Evolutionary conservation across 1,140 invertebrate species (phyloP).

Genomic region (Agrilus planipennis): DNA sequence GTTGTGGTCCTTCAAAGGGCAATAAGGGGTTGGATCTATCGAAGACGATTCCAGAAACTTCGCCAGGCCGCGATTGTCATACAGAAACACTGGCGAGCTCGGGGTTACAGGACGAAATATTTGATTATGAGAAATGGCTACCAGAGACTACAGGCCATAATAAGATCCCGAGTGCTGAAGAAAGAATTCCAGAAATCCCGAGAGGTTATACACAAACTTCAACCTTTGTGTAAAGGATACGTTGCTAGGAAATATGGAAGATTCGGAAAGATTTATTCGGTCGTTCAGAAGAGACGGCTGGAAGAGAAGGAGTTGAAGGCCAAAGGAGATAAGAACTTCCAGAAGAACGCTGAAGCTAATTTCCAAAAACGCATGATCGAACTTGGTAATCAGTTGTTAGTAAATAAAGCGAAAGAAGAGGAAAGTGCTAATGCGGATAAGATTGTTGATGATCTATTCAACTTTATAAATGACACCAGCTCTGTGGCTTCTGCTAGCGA

Average conservation of each 20-base stretch:
- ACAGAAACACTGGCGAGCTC: constrained; percentile 71
- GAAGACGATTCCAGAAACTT: constrained; percentile 52
- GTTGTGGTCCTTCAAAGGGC: constrained; percentile 75
- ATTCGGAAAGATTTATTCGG: constrained; percentile 36
- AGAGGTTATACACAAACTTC: constrained; percentile 51
- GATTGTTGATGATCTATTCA: constrained; percentile 45
- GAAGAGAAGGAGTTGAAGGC: constrained; percentile 51
- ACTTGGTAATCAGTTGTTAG: constrained; percentile 41
- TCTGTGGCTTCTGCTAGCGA: constrained; percentile 29
- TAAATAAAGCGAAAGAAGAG: constrained; percentile 31
- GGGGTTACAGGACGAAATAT: constrained; percentile 57
- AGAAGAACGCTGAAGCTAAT: constrained; percentile 55
- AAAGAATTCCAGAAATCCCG: constrained; percentile 61
- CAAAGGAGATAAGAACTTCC: constrained; percentile 50
- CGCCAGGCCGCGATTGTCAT: constrained; percentile 57
- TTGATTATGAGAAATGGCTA: constrained; percentile 63
- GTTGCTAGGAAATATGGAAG: constrained; percentile 44
- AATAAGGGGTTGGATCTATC: constrained; percentile 66
- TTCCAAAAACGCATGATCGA: constrained; percentile 54
- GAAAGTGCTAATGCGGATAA: constrained; percentile 40
- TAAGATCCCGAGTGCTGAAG: constrained; percentile 63
- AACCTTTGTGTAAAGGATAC: constrained; percentile 64
- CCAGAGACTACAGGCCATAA: constrained; percentile 71
- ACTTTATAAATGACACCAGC: constrained; percentile 41
- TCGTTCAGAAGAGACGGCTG: constrained; percentile 39